A percentile compares a stretch with the other conserved stretches of the same genome.
Conservation (phyloP, 2,888 invertebrate genomes). For the Hypsopygia costalis region DNA sequence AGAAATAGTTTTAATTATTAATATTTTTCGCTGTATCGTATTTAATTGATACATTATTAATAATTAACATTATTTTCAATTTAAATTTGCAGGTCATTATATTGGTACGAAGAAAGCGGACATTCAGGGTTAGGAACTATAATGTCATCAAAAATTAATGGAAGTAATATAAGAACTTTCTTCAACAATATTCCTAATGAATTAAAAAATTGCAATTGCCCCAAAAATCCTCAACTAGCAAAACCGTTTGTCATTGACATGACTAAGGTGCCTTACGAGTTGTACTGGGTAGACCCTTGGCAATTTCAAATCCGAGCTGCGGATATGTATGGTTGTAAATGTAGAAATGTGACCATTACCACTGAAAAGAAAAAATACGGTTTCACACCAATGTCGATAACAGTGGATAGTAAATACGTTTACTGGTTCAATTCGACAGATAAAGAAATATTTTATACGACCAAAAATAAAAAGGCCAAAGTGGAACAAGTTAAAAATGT, state of each 20-base stretch:
- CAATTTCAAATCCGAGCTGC: conserved; percentile 81
- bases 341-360: conserved; percentile 79
- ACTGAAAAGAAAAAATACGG: conserved; percentile 71
- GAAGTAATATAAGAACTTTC: conserved; percentile 77
- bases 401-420: conserved; percentile 85
- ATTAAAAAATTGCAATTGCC: conserved; percentile 82
- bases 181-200: conserved; percentile 63
- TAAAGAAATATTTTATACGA: conserved; percentile 82
- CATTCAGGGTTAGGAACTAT: conserved; percentile 80
- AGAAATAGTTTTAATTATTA: too few species aligned
- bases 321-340: conserved; percentile 85
- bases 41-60: too few species aligned
- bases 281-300: conserved; percentile 84
- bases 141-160: conserved; percentile 82
- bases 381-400: conserved; percentile 83
- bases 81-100: conserved; percentile 83
- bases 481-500: conserved; percentile 72
- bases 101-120: conserved; percentile 87
- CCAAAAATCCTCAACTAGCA: conserved; percentile 81
- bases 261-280: conserved; percentile 73
- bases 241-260: conserved; percentile 85
- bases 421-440: conserved; percentile 86
- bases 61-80: too few species aligned
- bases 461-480: conserved; percentile 67
- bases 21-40: too few species aligned